Base-by-base conservation (phyloP, 2,797 vertebrate genomes). In the Catamblyrhynchus diadema region DNA sequence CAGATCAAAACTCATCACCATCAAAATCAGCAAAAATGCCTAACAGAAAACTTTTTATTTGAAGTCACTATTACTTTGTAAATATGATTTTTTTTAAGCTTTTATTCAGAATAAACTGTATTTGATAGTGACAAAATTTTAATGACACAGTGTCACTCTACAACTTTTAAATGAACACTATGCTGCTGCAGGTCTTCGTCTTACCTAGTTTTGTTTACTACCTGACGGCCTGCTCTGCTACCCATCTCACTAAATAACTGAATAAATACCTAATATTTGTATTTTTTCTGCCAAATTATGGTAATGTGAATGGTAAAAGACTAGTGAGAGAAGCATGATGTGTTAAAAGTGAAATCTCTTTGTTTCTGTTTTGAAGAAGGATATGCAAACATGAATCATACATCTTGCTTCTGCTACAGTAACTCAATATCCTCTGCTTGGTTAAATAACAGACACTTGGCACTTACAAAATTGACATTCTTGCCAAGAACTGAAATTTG, bases 381-480 rank as follows among this genome's bases (percentile, higher is more conserved):
- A 94, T 96, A 95, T 93, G 88, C 60, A 94, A 93, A 95, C 94
- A 94, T 95, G 89, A 98, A 96, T 97, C 96, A 97, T 95, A 97
- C 96, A 97, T 94, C 97, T 97, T 92, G 96, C 97, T 97, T 96
- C 82, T 87, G 89, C 96, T 96, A 96, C 97, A 98, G 97, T 98
- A 98, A 98, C 97, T 97, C 97, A 98, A 97, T 98, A 98, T 98
- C 82, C 93, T 82, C 96, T 96, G 97, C 97, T 98, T 98, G 98
- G 97, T 98, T 98, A 98, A 98, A 98, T 98, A 98, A 97, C 89
- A 96, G 95, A 95, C 97, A 96, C 95, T 97, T 98, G 98, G 98
- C 98, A 97, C 97, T 69, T 57, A 95, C 71, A 90, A 69, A 96
- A 88, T 86, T 93, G 86, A 88, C 81, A 94, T 90, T 87, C 81